phyloP scores from a whole-genome alignment of 2,113 vertebrate genomes.

The Calcarius ornatus region DNA sequence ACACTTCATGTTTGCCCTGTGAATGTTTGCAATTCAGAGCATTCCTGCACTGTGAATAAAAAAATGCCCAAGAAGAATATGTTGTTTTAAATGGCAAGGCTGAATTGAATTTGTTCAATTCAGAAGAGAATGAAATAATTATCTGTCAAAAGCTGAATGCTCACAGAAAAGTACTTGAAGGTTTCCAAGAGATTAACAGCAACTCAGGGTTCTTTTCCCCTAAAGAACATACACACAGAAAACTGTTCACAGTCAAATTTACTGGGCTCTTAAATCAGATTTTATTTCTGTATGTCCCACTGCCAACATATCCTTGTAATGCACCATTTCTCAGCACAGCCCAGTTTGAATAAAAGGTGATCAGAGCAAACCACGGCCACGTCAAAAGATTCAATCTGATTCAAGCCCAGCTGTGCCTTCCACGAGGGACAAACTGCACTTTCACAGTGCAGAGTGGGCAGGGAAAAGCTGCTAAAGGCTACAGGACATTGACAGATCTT shows the following conservation, averaged over 20 bases:
- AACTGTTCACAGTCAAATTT: background rate
- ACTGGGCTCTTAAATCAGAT: background rate
- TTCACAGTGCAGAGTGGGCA: background rate
- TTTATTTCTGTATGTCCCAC: background rate
- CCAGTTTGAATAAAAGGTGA: background rate
- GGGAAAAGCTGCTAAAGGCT: background rate
- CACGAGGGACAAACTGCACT: background rate
- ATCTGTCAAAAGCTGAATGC: background rate
- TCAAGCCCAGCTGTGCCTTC: background rate
- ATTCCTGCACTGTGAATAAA: background rate
- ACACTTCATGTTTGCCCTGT: background rate
- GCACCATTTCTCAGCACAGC: background rate
- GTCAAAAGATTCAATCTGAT: background rate
- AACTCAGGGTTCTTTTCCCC: background rate
- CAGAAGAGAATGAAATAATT: conserved; percentile 36
- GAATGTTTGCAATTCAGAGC: background rate
- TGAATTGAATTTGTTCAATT: background rate
- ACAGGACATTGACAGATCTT: background rate
- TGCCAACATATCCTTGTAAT: background rate
- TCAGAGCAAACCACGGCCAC: background rate
- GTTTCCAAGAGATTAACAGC: conserved; percentile 21
- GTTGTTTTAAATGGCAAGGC: background rate
- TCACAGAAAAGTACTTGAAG: background rate
- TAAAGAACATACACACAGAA: background rate
- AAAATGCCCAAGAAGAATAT: background rate